Evolutionary conservation across 2,797 vertebrate species (phyloP).

Genomic region (Linurgus olivaceus): DNA sequence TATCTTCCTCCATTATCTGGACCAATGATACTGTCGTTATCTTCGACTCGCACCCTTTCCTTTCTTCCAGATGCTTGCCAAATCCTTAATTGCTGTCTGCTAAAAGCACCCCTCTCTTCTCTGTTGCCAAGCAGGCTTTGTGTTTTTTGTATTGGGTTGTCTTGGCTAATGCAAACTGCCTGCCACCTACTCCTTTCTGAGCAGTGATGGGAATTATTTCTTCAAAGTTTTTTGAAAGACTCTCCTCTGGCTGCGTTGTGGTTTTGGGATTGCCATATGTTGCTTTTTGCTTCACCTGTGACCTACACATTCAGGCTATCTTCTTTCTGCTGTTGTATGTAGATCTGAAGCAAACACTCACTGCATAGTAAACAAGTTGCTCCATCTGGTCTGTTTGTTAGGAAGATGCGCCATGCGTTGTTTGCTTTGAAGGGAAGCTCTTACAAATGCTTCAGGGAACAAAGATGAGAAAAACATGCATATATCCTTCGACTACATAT

Average conservation of each 20-base stretch:
- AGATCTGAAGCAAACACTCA: neutral
- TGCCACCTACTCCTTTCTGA: neutral
- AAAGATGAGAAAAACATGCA: neutral
- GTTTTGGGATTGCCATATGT: neutral
- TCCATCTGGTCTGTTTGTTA: neutral
- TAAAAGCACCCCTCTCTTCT: neutral
- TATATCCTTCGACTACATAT: neutral
- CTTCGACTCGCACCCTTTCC: constrained; percentile 19
- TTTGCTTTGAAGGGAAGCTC: neutral
- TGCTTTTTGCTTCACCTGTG: neutral
- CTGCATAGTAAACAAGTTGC: constrained; percentile 10
- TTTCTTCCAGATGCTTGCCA: constrained; percentile 40
- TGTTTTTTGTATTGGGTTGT: neutral
- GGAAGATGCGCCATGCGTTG: neutral
- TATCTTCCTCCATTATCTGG: constrained; percentile 22
- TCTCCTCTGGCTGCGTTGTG: neutral
- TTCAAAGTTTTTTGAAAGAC: neutral
- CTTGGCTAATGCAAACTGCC: neutral
- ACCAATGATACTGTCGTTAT: neutral
- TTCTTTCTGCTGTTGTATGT: neutral
- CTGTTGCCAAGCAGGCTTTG: neutral
- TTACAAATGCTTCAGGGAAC: neutral
- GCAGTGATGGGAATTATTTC: neutral
- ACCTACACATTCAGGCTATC: neutral
- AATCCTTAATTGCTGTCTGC: constrained; percentile 16